A percentile compares a stretch with the other conserved stretches of the same genome.
Conservation (phyloP, 2,797 vertebrate species). For the Rhynchotus rufescens region DNA sequence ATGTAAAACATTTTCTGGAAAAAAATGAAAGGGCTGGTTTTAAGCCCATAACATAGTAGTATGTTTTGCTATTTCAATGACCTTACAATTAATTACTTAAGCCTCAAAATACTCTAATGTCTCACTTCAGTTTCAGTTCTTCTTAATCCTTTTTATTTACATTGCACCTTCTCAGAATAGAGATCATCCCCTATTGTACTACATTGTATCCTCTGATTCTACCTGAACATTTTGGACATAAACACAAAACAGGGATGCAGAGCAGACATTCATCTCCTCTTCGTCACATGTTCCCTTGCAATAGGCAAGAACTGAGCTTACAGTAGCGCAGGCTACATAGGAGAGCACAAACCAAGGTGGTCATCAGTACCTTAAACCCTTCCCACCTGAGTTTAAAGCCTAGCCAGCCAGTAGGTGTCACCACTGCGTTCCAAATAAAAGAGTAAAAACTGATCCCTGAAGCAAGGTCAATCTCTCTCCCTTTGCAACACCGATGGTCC, state of each 20-base stretch:
- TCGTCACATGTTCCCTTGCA: not conserved
- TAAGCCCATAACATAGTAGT: not conserved
- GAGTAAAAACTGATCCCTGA: not conserved
- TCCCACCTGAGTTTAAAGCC: not conserved
- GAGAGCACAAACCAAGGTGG: not conserved
- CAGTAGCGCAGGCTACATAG: not conserved
- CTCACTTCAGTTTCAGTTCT: not conserved
- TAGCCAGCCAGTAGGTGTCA: not conserved
- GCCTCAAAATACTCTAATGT: not conserved
- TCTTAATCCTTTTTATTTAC: not conserved
- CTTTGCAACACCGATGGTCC: not conserved
- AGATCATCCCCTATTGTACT: not conserved
- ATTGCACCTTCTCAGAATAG: constrained; percentile 16
- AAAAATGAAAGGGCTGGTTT: not conserved
- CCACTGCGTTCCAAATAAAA: not conserved
- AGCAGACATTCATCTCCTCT: not conserved
- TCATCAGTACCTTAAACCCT: not conserved
- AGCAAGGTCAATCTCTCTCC: not conserved
- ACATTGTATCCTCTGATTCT: constrained; percentile 1
- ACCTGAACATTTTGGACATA: not conserved
- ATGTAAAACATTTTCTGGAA: not conserved
- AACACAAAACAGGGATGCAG: not conserved
- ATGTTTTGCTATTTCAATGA: not conserved
- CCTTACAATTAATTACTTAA: not conserved
- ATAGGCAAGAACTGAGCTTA: not conserved